These are phyloP conservation scores for Cavia aperea DNA, from an alignment of 2,113 vertebrate genomes.

Conservation along the genomic window DNA sequence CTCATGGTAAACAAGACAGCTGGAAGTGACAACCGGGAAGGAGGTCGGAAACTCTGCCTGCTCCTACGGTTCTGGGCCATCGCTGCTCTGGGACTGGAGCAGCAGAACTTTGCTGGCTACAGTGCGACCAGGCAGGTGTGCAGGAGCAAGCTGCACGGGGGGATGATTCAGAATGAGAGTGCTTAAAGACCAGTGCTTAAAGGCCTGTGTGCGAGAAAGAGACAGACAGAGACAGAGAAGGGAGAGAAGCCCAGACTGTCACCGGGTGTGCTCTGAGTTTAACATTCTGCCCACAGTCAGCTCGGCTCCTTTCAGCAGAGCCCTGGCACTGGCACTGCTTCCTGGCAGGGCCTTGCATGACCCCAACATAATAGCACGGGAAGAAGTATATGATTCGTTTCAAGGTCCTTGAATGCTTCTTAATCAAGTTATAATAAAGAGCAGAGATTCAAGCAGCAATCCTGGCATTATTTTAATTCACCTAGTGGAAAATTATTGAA, in stretches of 20 bases:
- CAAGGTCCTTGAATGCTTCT: constrained; percentile 61
- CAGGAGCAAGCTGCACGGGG: not conserved
- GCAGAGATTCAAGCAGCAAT: constrained; percentile 16
- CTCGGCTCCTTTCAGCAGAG: not conserved
- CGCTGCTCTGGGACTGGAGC: not conserved
- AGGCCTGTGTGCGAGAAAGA: not conserved
- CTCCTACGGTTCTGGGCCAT: not conserved
- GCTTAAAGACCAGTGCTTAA: not conserved
- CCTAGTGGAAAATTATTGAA: constrained; percentile 73
- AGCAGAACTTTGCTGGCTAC: not conserved
- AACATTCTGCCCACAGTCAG: constrained; percentile 55
- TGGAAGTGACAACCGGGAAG: constrained; percentile 47
- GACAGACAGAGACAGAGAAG: not conserved
- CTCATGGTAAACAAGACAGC: constrained; percentile 36
- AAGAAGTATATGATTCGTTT: constrained; percentile 54
- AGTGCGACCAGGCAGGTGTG: not conserved
- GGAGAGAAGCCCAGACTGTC: not conserved
- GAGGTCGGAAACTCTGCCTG: constrained; percentile 38
- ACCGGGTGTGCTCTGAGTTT: constrained; percentile 32
- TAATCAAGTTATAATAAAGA: constrained; percentile 65
- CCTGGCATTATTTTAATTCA: constrained; percentile 68
- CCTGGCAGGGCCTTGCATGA: constrained; percentile 62
- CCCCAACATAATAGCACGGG: constrained; percentile 52
- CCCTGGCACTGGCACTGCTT: constrained; percentile 43
- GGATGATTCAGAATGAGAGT: not conserved